Percentiles rank a stretch among this genome's conserved stretches.
Evolutionary conservation across 2,888 invertebrate species (phyloP).

Genomic region (Heteromyza rotundicornis): DNA sequence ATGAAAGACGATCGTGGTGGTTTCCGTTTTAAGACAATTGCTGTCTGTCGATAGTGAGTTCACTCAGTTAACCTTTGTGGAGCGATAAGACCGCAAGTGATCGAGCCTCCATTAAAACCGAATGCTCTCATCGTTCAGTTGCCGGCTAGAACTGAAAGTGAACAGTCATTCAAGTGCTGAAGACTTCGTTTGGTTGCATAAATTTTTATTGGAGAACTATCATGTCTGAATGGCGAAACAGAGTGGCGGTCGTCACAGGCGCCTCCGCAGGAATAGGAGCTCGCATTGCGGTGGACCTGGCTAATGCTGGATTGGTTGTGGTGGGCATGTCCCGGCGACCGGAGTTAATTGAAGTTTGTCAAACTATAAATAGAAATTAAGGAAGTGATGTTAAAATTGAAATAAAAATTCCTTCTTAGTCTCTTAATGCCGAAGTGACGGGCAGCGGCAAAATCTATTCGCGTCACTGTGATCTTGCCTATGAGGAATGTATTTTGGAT

Average conservation of each 20-base stretch:
- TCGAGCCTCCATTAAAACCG: not conserved
- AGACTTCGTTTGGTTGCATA: too few species aligned
- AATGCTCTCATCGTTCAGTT: too few species aligned
- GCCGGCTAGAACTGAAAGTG: not conserved
- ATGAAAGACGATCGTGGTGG: too few species aligned
- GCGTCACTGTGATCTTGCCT: slow-evolving; percentile 57
- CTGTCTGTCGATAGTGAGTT: too few species aligned
- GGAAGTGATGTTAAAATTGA: not conserved
- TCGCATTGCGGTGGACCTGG: slow-evolving; percentile 56
- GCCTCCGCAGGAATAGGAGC: slow-evolving; percentile 64
- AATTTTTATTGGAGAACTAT: too few species aligned
- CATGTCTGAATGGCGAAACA: slow-evolving; percentile 47
- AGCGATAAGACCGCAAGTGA: too few species aligned
- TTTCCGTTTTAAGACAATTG: too few species aligned
- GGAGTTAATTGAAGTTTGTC: slow-evolving; percentile 62
- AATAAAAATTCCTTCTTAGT: slow-evolving; percentile 36
- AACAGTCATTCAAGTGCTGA: too few species aligned
- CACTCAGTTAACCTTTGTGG: too few species aligned
- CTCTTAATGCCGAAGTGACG: slow-evolving; percentile 46
- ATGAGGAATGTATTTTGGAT: slow-evolving; percentile 49
- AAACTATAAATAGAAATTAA: not conserved
- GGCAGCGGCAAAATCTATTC: slow-evolving; percentile 57
- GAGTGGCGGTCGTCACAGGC: slow-evolving; percentile 63
- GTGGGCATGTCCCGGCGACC: slow-evolving; percentile 65
- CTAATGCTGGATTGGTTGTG: slow-evolving; percentile 64